Percentiles rank a stretch among this genome's conserved stretches.
phyloP scores from a whole-genome alignment of 2,888 invertebrate genomes.

The Colletes collaris region DNA sequence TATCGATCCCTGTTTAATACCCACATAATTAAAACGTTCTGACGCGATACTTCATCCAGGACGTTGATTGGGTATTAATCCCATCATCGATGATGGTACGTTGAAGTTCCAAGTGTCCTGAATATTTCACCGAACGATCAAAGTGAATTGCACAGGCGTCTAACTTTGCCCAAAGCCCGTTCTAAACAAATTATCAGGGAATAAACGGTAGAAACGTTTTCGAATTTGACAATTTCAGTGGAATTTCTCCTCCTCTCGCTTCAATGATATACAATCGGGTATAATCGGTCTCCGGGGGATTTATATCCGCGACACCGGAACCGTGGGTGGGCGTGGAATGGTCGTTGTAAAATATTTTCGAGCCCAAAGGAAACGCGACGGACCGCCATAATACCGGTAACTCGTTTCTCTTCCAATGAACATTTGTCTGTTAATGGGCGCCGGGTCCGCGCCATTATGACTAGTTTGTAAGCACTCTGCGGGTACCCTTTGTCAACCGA shows the following conservation, averaged over 20 bases:
- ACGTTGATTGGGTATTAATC: no score
- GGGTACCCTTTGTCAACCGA: slow-evolving; percentile 51
- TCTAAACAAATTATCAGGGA: no score
- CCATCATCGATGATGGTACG: no score
- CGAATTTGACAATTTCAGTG: neutral
- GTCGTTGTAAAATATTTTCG: slow-evolving; percentile 54
- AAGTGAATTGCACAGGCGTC: neutral
- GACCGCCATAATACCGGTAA: slow-evolving; percentile 49
- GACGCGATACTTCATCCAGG: no score
- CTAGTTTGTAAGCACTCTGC: slow-evolving; percentile 57
- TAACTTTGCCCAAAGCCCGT: neutral
- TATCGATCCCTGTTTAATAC: no score
- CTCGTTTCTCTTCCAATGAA: slow-evolving; percentile 59
- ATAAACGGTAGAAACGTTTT: neutral
- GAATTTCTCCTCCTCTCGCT: neutral
- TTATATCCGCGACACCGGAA: slow-evolving; percentile 33
- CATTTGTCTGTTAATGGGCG: slow-evolving; percentile 65
- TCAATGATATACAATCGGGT: neutral
- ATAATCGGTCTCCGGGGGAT: slow-evolving; percentile 17
- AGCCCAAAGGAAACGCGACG: slow-evolving; percentile 54
- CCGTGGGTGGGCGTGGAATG: neutral
- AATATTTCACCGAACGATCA: neutral
- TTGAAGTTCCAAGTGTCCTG: neutral
- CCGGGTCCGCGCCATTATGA: slow-evolving; percentile 59
- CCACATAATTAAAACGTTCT: no score